phyloP scores from a whole-genome alignment of 2,888 invertebrate species.

The Thymelicus acteon region DNA sequence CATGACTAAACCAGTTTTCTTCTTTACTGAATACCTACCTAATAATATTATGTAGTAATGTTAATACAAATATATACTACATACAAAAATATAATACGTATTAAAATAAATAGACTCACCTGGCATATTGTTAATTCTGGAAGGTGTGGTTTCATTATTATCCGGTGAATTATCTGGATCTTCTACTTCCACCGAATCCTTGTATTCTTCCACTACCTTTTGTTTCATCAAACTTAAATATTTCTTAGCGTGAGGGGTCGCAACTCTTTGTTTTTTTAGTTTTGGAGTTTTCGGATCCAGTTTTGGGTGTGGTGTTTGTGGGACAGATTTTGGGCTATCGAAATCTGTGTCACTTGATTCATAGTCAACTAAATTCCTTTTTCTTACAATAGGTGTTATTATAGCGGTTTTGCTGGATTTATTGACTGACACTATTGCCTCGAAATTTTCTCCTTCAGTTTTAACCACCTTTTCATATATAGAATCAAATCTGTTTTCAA shows the following conservation, averaged over 20 bases:
- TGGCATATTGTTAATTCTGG: constrained; percentile 52
- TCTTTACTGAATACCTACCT: no score
- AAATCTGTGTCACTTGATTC: constrained; percentile 71
- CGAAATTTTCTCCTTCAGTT: constrained; percentile 58
- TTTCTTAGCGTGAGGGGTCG: constrained; percentile 74
- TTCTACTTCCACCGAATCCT: constrained; percentile 53
- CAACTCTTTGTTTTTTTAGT: constrained; percentile 59
- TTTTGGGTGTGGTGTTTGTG: constrained; percentile 60
- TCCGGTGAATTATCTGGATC: constrained; percentile 48
- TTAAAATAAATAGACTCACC: constrained; percentile 49
- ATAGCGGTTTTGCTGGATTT: constrained; percentile 70
- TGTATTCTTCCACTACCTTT: constrained; percentile 61
- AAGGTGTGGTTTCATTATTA: constrained; percentile 57
- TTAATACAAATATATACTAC: no score
- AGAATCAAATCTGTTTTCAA: constrained; percentile 70
- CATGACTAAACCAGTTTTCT: no score
- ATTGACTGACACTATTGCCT: constrained; percentile 64
- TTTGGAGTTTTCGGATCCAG: constrained; percentile 63
- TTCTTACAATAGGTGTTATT: constrained; percentile 71
- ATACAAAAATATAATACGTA: neutral
- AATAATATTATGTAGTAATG: no score
- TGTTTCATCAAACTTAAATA: constrained; percentile 61
- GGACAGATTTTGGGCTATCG: constrained; percentile 46
- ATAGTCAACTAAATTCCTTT: constrained; percentile 71
- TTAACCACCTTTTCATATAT: constrained; percentile 62